Percentiles rank a stretch among this genome's conserved stretches.
These are phyloP conservation scores for Plebejus argus DNA, from an alignment of 2,888 invertebrate species.

Conservation along the genomic window DNA sequence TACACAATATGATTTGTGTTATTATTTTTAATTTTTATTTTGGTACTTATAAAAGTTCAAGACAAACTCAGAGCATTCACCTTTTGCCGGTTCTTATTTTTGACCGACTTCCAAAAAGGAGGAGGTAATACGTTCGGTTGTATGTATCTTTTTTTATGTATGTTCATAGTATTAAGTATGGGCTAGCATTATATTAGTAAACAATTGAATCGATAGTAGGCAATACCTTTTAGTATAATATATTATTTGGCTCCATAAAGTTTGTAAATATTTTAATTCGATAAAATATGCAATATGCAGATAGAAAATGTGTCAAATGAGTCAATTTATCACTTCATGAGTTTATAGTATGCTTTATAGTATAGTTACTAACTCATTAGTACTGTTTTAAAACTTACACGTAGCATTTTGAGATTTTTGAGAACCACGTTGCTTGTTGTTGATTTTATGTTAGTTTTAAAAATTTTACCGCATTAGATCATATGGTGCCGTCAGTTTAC, in stretches of 20 bases:
- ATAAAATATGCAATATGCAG: no score
- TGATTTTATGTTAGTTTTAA: not conserved
- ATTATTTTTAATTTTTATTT: conserved; percentile 71
- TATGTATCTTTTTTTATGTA: no score
- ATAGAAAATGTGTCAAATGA: no score
- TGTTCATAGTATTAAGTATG: conserved; percentile 42
- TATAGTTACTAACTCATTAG: no score
- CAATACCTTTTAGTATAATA: not conserved
- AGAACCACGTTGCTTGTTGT: not conserved
- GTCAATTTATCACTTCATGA: no score
- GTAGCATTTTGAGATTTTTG: no score
- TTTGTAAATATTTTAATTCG: not conserved
- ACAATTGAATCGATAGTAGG: not conserved
- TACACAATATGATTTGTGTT: conserved; percentile 46
- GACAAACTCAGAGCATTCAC: conserved; percentile 54
- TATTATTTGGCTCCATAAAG: not conserved
- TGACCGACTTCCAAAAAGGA: no score
- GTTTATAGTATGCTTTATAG: no score
- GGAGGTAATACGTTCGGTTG: no score
- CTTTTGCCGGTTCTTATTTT: conserved; percentile 53
- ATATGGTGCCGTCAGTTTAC: not conserved
- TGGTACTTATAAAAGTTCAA: conserved; percentile 49
- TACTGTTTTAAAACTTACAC: no score
- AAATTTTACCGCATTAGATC: no score
- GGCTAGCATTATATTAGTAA: not conserved